Conservation (phyloP, 2,797 vertebrate species). For the Gallinago stenura region DNA sequence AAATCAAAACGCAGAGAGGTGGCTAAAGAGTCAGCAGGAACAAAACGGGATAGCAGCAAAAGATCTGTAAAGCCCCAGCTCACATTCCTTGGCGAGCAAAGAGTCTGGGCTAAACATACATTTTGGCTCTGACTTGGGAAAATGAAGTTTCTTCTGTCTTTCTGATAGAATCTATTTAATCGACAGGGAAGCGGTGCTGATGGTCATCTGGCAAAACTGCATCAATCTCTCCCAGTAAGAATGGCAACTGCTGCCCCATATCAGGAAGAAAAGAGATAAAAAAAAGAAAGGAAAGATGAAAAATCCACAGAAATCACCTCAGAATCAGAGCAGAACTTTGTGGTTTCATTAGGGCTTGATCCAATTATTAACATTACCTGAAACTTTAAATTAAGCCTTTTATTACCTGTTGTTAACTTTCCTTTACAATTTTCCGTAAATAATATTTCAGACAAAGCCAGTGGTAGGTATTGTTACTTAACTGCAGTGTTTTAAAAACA, state of each 20-base stretch:
- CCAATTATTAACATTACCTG: not conserved
- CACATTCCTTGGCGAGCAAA: not conserved
- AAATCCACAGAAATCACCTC: not conserved
- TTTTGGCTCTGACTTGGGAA: not conserved
- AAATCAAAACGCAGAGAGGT: not conserved
- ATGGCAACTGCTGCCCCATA: not conserved
- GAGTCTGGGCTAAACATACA: not conserved
- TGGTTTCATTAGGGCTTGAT: not conserved
- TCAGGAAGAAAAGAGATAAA: not conserved
- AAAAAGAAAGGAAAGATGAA: not conserved
- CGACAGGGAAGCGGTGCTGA: not conserved
- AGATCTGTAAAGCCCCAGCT: not conserved
- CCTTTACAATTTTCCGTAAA: not conserved
- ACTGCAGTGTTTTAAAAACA: not conserved
- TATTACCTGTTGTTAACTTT: not conserved
- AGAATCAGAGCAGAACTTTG: not conserved
- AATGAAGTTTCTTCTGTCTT: not conserved
- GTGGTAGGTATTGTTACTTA: not conserved
- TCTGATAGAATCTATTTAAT: not conserved
- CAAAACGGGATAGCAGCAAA: not conserved
- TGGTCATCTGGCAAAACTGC: not conserved
- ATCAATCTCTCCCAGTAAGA: not conserved
- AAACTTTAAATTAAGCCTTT: not conserved
- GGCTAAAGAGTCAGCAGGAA: not conserved
- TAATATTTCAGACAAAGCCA: not conserved